Evolutionary conservation across 2,113 vertebrate species (phyloP), one percentile per base, ranked within the genome.

Genomic region (Baryphthengus martii): DNA sequence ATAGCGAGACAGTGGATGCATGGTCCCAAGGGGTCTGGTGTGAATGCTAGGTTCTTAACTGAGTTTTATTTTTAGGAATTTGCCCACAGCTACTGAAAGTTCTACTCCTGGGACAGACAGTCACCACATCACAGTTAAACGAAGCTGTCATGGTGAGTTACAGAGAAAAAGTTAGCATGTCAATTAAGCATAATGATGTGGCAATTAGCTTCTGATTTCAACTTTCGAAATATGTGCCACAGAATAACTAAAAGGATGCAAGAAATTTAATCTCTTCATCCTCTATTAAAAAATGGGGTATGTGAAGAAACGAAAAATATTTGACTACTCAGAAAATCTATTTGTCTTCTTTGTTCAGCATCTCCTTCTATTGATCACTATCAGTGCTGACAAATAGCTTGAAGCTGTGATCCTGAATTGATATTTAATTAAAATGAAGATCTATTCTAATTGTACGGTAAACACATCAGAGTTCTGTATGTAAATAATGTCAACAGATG

Each of bases 381-480:
- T 97, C 92, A 94, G 76, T 92, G 77, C 55, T 97, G 96, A 95
- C 97, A 97, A 96, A 96, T 94, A 93, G 61, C 91, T 96, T 94
- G 89, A 97, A 97, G 89, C 71, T 97, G 90, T 96, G 97, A 97
- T 97, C 74, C 85, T 95, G 95, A 97, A 96, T 95, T 97, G 97
- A 95, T 97, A 98, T 97, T 98, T 98, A 98, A 98, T 98, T 98
- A 97, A 98, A 98, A 97, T 86, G 50, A 93, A 97, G 95, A 97
- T 97, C 96, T 97, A 96, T 97, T 98, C 95, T 98, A 97, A 98
- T 97, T 98, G 97, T 96, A 96, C 84, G 88, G 96, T 95, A 98
- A 98, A 97, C 96, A 97, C 86, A 96, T 93, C 96, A 94, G 94
- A 96, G 83, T 97, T 97, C 88, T 90, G 68, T 85, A 96, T 97